Evolutionary conservation across 2,113 vertebrate genomes (phyloP).

Genomic region (Alouatta palliata): DNA sequence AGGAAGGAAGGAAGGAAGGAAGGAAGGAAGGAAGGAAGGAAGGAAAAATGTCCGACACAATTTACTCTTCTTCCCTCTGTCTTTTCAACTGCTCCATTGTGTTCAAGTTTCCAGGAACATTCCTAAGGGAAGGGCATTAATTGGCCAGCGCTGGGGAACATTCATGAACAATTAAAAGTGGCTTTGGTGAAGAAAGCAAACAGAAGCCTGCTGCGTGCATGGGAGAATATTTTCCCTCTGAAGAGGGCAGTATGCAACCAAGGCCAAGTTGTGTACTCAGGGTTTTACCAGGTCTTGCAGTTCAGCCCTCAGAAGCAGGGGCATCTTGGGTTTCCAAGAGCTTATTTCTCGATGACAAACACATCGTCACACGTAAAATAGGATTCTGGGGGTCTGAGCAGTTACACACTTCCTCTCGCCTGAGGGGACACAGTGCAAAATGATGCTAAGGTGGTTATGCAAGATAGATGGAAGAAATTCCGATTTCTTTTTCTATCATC

Average conservation of each 20-base stretch:
- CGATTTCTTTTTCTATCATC: background rate
- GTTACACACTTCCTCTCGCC: background rate
- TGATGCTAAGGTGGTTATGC: background rate
- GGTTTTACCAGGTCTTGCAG: background rate
- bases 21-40: too few species aligned
- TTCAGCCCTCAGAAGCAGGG: background rate
- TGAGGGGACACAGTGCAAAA: background rate
- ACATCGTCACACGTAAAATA: constrained; percentile 55
- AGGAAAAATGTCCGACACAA: background rate
- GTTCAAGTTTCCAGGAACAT: background rate
- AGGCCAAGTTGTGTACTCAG: background rate
- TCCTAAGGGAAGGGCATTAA: background rate
- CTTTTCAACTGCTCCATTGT: background rate
- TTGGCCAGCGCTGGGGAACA: background rate
- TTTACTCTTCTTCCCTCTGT: background rate
- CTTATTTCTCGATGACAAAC: constrained; percentile 48
- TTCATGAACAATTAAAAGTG: background rate
- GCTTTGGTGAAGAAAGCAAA: background rate
- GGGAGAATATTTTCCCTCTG: background rate
- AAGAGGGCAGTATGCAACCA: constrained; percentile 44
- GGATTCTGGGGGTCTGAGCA: constrained; percentile 62
- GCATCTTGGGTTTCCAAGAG: constrained; percentile 52
- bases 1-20: too few species aligned
- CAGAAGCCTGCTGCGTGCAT: rapidly evolving
- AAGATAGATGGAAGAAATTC: background rate